Evolutionary conservation across 2,797 vertebrate species (phyloP), one percentile per base, ranked within the genome.

Genomic region (Arctocebus calabarensis): DNA sequence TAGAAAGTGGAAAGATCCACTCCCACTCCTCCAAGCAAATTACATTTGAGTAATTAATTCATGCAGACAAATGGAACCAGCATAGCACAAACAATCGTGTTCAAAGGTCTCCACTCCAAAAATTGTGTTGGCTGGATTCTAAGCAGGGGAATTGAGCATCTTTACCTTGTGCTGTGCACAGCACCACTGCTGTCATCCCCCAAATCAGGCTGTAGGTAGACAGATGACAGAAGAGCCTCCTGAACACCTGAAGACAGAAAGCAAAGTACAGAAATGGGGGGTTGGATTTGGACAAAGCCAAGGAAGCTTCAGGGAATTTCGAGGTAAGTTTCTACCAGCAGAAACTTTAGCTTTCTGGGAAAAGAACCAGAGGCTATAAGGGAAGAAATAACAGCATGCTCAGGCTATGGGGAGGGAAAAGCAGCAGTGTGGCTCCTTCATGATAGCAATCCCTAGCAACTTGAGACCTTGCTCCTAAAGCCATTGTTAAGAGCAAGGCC

Each of bases 101-200:
- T 43, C 64, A 84, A 55, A 75, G 2, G 27, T 43, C 25, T 71
- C 79, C 73, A 73, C 43, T 52, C 62, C 40, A 81, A 57, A 68
- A 68, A 32, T 22, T 7, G 40, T 32, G n/a, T 34, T 78, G 52
- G 20, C 78, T 70, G 59, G 70, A 40, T 52, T 64, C 71, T 34
- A 1, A 3, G 27, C 61, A 32, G 48, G 62, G 45, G 45, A 66
- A 34, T 1, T 25, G 52, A 68, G 11, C 19, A 11, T 94, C 55
- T 89, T 98, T 98, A 98, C 97, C 97, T 98, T 97, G 95, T 9
- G 97, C 95, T 91, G 90, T 74, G 84, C 97, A 94, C 17, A 95
- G 81, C 59, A 92, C 89, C 94, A 95, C 57, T 55, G 92, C 34
- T 66, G 91, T 74, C 95, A 96, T 88, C 85, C 92, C 73, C 95